These are phyloP conservation scores for Hypocryptadius cinnamomeus DNA, from an alignment of 2,113 vertebrate genomes.

Conservation along the genomic window DNA sequence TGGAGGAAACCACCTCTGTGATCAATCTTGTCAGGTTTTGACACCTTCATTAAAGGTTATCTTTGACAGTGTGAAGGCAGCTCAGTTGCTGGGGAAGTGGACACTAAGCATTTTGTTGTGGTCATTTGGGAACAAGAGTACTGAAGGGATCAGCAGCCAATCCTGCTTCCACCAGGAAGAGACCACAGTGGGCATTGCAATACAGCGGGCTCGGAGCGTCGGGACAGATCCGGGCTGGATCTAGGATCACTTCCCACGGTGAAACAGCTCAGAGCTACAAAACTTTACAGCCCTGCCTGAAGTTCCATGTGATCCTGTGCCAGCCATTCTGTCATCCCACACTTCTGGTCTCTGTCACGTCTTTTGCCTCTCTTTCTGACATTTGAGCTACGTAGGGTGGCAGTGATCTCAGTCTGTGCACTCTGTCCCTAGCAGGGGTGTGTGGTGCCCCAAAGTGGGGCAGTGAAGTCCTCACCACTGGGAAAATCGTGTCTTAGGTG, in stretches of 20 bases:
- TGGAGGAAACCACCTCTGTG: background rate
- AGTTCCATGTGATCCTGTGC: background rate
- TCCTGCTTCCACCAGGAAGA: background rate
- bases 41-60: background rate
- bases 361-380: background rate
- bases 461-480: background rate
- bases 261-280: background rate
- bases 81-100: background rate
- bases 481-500: background rate
- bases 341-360: background rate
- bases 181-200: too few species aligned
- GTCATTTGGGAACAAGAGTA: background rate
- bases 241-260: accelerated
- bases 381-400: accelerated
- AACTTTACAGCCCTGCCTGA: background rate
- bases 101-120: background rate
- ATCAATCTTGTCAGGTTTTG: background rate
- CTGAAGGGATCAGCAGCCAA: background rate
- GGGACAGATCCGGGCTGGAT: background rate
- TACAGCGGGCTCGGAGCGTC: accelerated
- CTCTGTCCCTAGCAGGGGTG: background rate
- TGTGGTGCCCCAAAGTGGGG: background rate
- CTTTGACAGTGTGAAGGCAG: background rate
- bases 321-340: background rate
- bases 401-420: background rate